Evolutionary conservation across 2,113 vertebrate genomes (phyloP), one percentile per base, ranked within the genome.

Genomic region (Dolichallabes microphthalmus): DNA sequence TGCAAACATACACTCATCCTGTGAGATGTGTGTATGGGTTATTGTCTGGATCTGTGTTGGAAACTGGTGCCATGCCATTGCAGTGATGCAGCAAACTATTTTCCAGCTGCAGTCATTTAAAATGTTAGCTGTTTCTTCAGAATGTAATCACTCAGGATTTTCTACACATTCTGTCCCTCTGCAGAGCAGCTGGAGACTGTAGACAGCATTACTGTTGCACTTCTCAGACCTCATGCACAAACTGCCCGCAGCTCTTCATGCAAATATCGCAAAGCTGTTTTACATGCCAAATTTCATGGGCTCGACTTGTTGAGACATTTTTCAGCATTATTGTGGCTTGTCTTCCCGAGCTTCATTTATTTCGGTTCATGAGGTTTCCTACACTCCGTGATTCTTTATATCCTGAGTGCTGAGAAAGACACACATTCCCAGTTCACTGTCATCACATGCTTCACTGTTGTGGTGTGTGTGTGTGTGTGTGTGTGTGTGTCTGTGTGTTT

Each of bases 251-350:
- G 90, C 82, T 66, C 39, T 68, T 84, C 77, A 91, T 91, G 90
- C 88, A 90, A 91, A 93, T 84, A 85, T 76, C 39, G 66, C 32
- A 50, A 68, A 82, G 85, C 66, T 89, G 87, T 86, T 93, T 91
- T 92, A 89, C 90, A 92, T 92, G 75, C 89, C 68, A 87, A 88
- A 82, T 30, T 45, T 50, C 27, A 9, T 52, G 50, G 81, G 39
- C 75, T 73, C 30, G 73, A 27, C 25, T 63, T 63, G 35, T 57
- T 11, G 30, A 13, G 39, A 63, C 35, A 2, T 76, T 81, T 61
- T 45, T 50, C 22, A 45, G 15, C 35, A 25, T 80, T 53, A 20
- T 52, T 81, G 27, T 55, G 6, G n/a, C 52, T 19, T 55, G 3
- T 19, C 12, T 75, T 52, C 22, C 22, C 1, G 15, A 25, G 22